A percentile compares a stretch with the other conserved stretches of the same genome.
These are phyloP conservation scores for Psophia crepitans DNA, from an alignment of 2,113 vertebrate species.

Conservation along the genomic window DNA sequence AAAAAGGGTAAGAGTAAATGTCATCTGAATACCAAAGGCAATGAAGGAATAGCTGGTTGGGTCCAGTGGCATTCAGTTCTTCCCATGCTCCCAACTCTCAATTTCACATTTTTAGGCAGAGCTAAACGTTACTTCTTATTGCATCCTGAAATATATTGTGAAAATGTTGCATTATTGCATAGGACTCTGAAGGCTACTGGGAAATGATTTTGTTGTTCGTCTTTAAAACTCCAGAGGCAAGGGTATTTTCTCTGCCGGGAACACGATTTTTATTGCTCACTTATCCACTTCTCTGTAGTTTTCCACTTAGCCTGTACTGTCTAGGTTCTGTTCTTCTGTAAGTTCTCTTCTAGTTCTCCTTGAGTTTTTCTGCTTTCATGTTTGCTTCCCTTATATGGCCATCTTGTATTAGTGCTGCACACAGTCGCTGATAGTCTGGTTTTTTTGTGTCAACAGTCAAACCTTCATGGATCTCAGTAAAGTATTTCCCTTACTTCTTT, in stretches of 20 bases:
- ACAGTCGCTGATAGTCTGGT: neutral
- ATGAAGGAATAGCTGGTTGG: neutral
- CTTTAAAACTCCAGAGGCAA: neutral
- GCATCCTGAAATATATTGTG: neutral
- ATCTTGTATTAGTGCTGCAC: neutral
- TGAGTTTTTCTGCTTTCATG: neutral
- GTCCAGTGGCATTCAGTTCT: constrained; percentile 19
- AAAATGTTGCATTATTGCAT: neutral
- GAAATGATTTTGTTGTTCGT: neutral
- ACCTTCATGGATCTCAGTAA: neutral
- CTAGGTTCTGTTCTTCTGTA: neutral
- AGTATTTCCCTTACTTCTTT: neutral
- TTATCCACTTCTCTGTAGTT: neutral
- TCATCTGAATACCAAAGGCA: constrained; percentile 52
- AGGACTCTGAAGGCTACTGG: neutral
- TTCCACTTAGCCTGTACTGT: neutral
- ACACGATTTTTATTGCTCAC: neutral
- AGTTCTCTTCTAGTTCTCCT: neutral
- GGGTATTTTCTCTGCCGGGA: neutral
- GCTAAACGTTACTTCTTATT: neutral
- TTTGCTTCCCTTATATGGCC: neutral
- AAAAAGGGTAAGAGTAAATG: constrained; percentile 51
- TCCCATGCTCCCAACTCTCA: neutral
- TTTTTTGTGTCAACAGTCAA: neutral
- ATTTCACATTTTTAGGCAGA: neutral